A percentile compares a stretch with the other conserved stretches of the same genome.
Conservation (phyloP, 2,113 vertebrate genomes). For the Mystacornis crossleyi region DNA sequence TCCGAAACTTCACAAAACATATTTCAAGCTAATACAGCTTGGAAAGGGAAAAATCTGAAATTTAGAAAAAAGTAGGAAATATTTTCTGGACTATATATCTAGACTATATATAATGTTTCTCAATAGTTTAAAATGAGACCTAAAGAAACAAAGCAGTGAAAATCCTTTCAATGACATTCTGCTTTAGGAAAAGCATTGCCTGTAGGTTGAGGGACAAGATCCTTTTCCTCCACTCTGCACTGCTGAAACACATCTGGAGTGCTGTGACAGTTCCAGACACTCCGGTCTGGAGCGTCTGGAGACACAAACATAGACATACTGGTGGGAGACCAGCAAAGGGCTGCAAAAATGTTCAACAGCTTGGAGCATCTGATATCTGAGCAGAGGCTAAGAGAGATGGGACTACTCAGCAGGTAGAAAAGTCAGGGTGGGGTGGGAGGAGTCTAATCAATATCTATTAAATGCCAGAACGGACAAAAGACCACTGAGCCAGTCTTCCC, state of each 20-base stretch:
- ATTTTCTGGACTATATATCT: not conserved
- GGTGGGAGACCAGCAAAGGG: not conserved
- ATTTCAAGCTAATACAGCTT: not conserved
- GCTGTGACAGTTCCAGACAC: not conserved
- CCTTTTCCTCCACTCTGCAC: not conserved
- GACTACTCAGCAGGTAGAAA: not conserved
- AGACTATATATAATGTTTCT: not conserved
- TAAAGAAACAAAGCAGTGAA: not conserved
- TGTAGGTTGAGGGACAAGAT: not conserved
- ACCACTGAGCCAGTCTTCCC: not conserved
- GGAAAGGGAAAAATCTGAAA: not conserved
- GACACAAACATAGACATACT: not conserved
- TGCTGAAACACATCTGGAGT: not conserved
- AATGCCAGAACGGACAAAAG: not conserved
- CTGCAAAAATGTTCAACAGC: not conserved
- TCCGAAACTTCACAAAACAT: not conserved
- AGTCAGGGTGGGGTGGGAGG: fast-evolving
- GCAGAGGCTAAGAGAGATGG: not conserved
- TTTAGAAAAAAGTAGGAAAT: not conserved
- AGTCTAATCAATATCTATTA: not conserved
- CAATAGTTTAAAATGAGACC: not conserved
- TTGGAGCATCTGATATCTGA: not conserved
- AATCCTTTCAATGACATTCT: not conserved
- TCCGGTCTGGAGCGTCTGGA: too few species aligned
- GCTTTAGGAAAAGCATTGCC: not conserved